A percentile compares a stretch with the other conserved stretches of the same genome.
phyloP scores from a whole-genome alignment of 2,113 vertebrate genomes.

The Synodontis membranacea region DNA sequence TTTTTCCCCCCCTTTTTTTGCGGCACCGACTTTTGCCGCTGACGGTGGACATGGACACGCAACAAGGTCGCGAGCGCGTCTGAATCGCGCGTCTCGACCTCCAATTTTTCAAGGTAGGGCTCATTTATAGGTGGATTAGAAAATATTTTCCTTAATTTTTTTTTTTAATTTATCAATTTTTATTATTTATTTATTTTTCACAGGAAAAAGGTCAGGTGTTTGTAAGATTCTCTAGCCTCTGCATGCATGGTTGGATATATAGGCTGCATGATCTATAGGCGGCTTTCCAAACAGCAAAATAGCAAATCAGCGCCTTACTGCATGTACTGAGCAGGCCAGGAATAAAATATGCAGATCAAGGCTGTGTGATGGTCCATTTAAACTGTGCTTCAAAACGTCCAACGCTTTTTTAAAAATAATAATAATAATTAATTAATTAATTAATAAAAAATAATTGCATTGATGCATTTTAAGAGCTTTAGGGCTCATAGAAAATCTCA shows the following conservation, averaged over 20 bases:
- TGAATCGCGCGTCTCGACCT: slow-evolving; percentile 65
- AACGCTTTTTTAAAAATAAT: neutral
- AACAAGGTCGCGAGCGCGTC: slow-evolving; percentile 54
- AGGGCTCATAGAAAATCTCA: neutral
- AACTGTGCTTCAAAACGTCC: neutral
- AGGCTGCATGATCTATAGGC: neutral
- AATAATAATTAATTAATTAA: too few species aligned
- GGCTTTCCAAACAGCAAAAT: neutral
- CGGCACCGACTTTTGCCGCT: neutral
- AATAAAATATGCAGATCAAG: neutral
- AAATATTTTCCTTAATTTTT: neutral
- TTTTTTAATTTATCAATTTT: too few species aligned
- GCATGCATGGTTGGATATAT: neutral
- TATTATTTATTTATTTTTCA: neutral
- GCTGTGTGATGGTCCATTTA: neutral
- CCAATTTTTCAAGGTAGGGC: slow-evolving; percentile 69
- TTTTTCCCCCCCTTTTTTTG: neutral
- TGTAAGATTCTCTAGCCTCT: neutral
- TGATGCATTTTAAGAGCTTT: neutral
- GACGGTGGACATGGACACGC: slow-evolving; percentile 61
- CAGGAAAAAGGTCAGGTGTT: neutral
- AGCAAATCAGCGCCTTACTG: neutral
- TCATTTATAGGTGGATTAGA: neutral
- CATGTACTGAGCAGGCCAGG: neutral
- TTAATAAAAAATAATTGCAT: neutral